Percentiles rank a stretch among this genome's conserved stretches.
Evolutionary conservation across 2,797 vertebrate species (phyloP).

Genomic region (Leucoraja ocellata): DNA sequence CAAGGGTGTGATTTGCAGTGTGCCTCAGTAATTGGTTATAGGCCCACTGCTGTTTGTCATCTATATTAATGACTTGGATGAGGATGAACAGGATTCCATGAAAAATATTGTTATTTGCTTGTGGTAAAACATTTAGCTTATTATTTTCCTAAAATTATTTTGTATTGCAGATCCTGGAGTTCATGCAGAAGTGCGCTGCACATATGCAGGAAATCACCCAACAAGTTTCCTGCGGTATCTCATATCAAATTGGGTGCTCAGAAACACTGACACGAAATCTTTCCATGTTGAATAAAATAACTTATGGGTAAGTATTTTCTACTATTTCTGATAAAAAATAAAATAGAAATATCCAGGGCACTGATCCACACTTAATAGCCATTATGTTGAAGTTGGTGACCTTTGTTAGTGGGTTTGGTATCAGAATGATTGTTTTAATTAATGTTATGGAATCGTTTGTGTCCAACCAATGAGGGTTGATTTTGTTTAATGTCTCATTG

Average conservation of each 20-base stretch:
- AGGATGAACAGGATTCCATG: neutral
- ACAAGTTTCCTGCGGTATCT: slow-evolving; percentile 50
- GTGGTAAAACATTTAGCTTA: neutral
- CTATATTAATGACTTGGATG: too few relatives aligned
- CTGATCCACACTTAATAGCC: neutral
- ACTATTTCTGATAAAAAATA: neutral
- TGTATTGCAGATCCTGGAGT: slow-evolving; percentile 63
- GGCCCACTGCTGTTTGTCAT: too few relatives aligned
- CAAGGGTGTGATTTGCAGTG: too few relatives aligned
- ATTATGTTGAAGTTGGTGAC: neutral
- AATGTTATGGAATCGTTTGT: neutral
- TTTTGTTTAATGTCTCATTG: neutral
- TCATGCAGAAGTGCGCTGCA: slow-evolving; percentile 62
- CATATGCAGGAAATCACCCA: slow-evolving; percentile 64
- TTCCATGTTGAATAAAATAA: slow-evolving; percentile 57
- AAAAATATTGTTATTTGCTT: neutral
- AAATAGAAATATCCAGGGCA: neutral
- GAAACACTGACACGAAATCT: slow-evolving; percentile 54
- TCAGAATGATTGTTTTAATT: neutral
- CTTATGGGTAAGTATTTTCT: slow-evolving; percentile 55
- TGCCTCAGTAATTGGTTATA: too few relatives aligned
- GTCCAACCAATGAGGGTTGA: neutral
- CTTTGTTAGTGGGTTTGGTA: neutral
- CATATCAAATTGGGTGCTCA: slow-evolving; percentile 50
- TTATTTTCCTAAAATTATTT: neutral